Evolutionary conservation across 2,888 invertebrate species (phyloP).

Genomic region (Pediacus dermestoides): DNA sequence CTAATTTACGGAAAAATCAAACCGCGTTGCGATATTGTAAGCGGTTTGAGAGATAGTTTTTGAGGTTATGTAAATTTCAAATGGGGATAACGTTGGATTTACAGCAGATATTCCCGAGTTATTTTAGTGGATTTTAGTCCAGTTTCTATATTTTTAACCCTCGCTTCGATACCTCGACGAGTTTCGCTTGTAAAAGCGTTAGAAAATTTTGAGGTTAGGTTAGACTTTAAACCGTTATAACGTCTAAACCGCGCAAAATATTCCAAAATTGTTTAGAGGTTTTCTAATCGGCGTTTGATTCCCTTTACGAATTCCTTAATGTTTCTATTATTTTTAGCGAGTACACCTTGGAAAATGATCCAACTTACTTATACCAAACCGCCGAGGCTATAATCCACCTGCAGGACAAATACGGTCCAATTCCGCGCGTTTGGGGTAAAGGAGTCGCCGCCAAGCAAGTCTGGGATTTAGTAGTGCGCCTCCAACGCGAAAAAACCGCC

Average conservation of each 20-base stretch:
- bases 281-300: background rate
- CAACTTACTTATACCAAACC: constrained; percentile 80
- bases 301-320: constrained; percentile 1
- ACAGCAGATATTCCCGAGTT: no score
- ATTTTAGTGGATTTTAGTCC: no score
- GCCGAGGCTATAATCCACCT: constrained; percentile 83
- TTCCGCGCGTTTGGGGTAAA: constrained; percentile 85
- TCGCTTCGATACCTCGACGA: no score
- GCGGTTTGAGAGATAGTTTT: constrained; percentile 1
- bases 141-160: no score
- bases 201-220: no score
- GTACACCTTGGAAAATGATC: constrained; percentile 84
- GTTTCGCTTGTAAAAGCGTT: no score
- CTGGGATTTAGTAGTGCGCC: constrained; percentile 77
- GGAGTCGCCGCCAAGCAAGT: constrained; percentile 82
- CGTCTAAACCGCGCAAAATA: no score
- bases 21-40: background rate
- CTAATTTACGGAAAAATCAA: constrained; percentile 4
- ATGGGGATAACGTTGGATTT: no score
- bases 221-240: no score
- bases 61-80: background rate
- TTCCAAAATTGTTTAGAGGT: no score
- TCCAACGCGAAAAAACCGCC: constrained; percentile 63
- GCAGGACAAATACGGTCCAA: constrained; percentile 85
- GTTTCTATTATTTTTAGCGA: constrained; percentile 56